Base-by-base conservation (phyloP, 1,140 invertebrate species). In the Pomacea maculata region DNA sequence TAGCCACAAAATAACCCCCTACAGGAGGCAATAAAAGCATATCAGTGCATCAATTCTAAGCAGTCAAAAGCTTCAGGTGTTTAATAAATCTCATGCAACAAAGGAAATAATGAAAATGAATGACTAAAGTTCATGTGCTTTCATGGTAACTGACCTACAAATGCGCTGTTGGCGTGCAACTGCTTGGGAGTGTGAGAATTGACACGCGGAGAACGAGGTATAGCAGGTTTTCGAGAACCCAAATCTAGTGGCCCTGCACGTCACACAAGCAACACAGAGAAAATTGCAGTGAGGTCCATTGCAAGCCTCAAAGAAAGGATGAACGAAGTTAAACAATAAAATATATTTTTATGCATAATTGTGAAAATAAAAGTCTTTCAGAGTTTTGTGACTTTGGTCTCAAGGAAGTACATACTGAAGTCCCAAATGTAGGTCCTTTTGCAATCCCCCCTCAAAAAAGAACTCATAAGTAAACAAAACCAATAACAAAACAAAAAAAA, bases 81-180 rank as follows among this genome's bases (percentile, higher is more conserved):
- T 70, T 45, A 21, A 70, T 29, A 70, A 14, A 70, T 29, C 12
- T 29, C 21, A 70, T 1, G 34, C n/a, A 70, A 70, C 11, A 70
- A 70, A 70, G 34, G 21, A 70, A 70, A 21, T 70, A 17, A 45
- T 72, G 21, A 75, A 67, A 34, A 34, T 9, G 15, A 61, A 2
- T 14, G 11, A 61, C 15, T 2, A 45, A 45, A 45, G 34, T 61
- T 11, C 1, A 61, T 61, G 57, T 17, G 15, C 11, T 17, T 45
- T 61, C 9, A 3, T 1, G 71, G 57, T 78, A 17, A 90, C 88
- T 84, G 85, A 91, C 90, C 88, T 88, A 91, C 90, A 83, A 90
- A 91, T 83, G 88, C 89, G 87, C 87, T 90, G 85, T 90, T 87
- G 78, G 90, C 88, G 14, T 88, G 85, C 34, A 91, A 86, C 83